These are phyloP conservation scores for Patiria miniata DNA, from an alignment of 35 echinoderm and acorn worm genomes.

Conservation along the genomic window DNA sequence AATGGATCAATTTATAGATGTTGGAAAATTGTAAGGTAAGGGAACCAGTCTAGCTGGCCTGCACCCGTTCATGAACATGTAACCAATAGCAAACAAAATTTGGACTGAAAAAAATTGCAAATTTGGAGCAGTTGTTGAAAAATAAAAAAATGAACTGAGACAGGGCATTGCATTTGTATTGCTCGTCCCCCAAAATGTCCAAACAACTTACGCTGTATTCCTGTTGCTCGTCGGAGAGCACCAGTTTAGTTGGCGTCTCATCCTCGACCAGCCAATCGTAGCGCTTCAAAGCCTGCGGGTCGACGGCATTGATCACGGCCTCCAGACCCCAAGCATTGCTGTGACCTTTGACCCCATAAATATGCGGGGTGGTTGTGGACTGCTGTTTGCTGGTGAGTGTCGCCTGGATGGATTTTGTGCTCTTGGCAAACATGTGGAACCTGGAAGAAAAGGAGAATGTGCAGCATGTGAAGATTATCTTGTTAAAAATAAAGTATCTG, in stretches of 20 bases:
- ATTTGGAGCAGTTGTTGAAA: too few species aligned
- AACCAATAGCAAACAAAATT: too few species aligned
- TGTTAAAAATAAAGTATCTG: too few species aligned
- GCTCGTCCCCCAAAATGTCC: neutral
- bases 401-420: slow-evolving; percentile 6
- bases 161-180: too few species aligned
- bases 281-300: slow-evolving; percentile 46
- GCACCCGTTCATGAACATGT: too few species aligned
- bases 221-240: slow-evolving; percentile 28
- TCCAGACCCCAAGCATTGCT: slow-evolving; percentile 78
- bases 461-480: too few species aligned
- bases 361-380: slow-evolving; percentile 51
- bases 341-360: slow-evolving; percentile 62
- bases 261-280: slow-evolving; percentile 46
- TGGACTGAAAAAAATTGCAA: too few species aligned
- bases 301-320: slow-evolving; percentile 43
- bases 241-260: slow-evolving; percentile 21
- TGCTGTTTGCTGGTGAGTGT: slow-evolving; percentile 48
- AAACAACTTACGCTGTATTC: slow-evolving; percentile 40
- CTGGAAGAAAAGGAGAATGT: slow-evolving; percentile 30
- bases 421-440: slow-evolving; percentile 61
- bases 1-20: too few species aligned
- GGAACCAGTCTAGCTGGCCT: too few species aligned
- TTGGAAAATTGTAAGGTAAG: too few species aligned
- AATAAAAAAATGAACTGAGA: too few species aligned